Evolutionary conservation across 2,888 invertebrate species (phyloP).

Genomic region (Lumbricus terrestris): DNA sequence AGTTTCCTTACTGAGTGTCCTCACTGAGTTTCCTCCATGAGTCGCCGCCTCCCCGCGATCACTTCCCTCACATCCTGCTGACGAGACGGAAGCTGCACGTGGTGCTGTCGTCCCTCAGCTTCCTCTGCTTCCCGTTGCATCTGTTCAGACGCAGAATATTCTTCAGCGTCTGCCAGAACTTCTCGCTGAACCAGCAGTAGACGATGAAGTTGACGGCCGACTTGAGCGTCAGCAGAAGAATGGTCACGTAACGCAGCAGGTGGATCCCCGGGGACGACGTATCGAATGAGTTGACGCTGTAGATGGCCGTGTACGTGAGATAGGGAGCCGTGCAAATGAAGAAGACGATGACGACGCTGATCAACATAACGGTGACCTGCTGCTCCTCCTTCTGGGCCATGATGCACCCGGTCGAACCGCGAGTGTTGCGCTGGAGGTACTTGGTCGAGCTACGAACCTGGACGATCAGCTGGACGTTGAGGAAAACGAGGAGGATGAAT

Average conservation of each 20-base stretch:
- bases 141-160: conserved; percentile 49
- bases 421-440: conserved; percentile 44
- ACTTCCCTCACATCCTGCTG: neutral
- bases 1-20: too few species aligned
- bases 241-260: conserved; percentile 35
- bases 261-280: neutral
- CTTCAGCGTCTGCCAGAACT: conserved; percentile 55
- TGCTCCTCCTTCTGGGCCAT: conserved; percentile 47
- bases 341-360: conserved; percentile 53
- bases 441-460: conserved; percentile 53
- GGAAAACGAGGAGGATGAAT: conserved; percentile 46
- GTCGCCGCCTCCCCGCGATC: neutral
- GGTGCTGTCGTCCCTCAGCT: neutral
- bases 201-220: conserved; percentile 55
- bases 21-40: too few species aligned
- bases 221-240: conserved; percentile 49
- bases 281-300: conserved; percentile 28
- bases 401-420: conserved; percentile 40
- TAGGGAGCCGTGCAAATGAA: conserved; percentile 54
- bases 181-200: conserved; percentile 59
- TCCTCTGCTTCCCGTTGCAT: neutral
- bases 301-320: conserved; percentile 44
- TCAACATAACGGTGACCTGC: conserved; percentile 55
- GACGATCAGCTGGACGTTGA: conserved; percentile 51
- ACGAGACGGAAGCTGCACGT: conserved; percentile 5